These are phyloP conservation scores for Eubasilissa regina DNA, from an alignment of 1,140 invertebrate genomes.

Conservation along the genomic window DNA sequence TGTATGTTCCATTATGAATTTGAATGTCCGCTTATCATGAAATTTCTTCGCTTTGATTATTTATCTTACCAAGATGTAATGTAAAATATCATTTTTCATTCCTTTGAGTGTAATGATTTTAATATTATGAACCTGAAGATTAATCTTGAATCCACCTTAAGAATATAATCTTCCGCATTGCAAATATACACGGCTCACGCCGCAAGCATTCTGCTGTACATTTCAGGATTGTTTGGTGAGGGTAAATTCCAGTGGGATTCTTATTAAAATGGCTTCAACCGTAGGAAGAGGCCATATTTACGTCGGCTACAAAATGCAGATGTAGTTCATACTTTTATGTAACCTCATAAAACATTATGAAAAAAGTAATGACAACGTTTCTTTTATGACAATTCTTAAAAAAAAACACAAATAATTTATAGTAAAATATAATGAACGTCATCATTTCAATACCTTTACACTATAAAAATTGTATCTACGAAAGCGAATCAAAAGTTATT, in stretches of 20 bases:
- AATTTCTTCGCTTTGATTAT: too few species aligned
- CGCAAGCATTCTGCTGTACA: not conserved
- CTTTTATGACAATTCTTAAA: not conserved
- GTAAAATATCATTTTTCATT: not conserved
- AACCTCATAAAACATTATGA: not conserved
- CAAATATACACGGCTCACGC: not conserved
- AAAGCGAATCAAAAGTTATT: too few species aligned
- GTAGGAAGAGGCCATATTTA: slow-evolving; percentile 11
- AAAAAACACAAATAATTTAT: not conserved
- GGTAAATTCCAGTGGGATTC: slow-evolving; percentile 20
- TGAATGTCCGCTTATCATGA: too few species aligned
- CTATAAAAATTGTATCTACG: too few species aligned
- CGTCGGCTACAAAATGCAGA: slow-evolving; percentile 16
- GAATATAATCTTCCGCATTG: not conserved
- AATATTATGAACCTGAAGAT: slow-evolving; percentile 2
- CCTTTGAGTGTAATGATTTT: slow-evolving; percentile 8
- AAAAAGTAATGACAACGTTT: not conserved
- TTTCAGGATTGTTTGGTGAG: slow-evolving; percentile 10
- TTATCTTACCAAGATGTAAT: too few species aligned
- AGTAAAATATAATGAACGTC: too few species aligned
- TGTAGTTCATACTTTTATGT: not conserved
- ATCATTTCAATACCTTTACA: too few species aligned
- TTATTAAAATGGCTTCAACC: slow-evolving; percentile 25
- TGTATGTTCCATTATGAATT: too few species aligned
- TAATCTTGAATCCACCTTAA: not conserved